Evolutionary conservation across 2,113 vertebrate genomes (phyloP).

Genomic region (Alexandromys fortis): DNA sequence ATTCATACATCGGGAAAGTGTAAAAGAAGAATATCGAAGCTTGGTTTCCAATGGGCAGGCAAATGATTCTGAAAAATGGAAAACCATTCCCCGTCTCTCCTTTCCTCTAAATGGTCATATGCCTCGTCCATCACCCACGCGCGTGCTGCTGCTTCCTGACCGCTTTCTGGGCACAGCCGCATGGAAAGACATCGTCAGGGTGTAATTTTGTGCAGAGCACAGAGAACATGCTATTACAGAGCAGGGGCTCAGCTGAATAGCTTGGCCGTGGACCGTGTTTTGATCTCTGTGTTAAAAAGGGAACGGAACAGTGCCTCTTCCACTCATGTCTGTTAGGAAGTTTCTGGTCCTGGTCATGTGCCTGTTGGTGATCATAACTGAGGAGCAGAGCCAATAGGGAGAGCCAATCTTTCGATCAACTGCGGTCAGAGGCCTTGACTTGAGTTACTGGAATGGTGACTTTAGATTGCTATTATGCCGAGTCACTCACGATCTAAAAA

Average conservation of each 20-base stretch:
- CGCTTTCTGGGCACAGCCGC: slow-evolving; percentile 56
- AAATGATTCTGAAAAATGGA: background rate
- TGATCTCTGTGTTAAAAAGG: slow-evolving; percentile 43
- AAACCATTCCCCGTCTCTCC: background rate
- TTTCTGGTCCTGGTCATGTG: background rate
- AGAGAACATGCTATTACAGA: slow-evolving; percentile 65
- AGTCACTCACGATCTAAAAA: slow-evolving; percentile 2
- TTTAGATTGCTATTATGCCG: background rate
- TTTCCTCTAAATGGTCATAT: background rate
- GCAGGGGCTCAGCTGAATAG: background rate
- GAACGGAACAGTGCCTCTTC: background rate
- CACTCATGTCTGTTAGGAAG: background rate
- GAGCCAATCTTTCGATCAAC: background rate
- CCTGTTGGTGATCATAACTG: background rate
- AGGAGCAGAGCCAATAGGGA: background rate
- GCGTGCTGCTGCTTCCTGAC: background rate
- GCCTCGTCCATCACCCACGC: slow-evolving; percentile 34
- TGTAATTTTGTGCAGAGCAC: slow-evolving; percentile 62
- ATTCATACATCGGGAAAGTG: background rate
- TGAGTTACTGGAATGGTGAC: background rate
- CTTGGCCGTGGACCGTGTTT: slow-evolving; percentile 20
- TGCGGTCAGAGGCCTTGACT: background rate
- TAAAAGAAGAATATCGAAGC: background rate
- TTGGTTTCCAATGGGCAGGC: background rate
- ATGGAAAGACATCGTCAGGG: slow-evolving; percentile 69